Percentiles rank a stretch among this genome's conserved stretches.
These are phyloP conservation scores for Ophioderma brevispina DNA, from an alignment of 35 echinoderm and acorn worm species.

Conservation along the genomic window DNA sequence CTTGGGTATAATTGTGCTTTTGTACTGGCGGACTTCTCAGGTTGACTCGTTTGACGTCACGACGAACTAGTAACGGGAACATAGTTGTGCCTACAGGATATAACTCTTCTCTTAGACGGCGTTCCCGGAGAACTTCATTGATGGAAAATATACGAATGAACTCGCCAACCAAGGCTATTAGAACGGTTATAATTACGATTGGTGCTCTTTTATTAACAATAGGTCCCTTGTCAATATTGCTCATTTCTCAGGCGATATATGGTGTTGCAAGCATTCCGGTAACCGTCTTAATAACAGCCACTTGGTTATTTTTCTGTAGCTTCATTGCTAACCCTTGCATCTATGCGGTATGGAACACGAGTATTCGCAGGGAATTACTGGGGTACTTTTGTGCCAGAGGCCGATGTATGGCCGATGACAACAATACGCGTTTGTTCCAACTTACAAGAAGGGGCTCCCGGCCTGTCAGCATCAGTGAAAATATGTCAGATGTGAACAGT, in stretches of 20 bases:
- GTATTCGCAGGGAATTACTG: neutral
- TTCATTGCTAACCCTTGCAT: neutral
- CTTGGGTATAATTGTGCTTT: neutral
- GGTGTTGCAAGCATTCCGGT: neutral
- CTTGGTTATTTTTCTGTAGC: neutral
- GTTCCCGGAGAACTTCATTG: neutral
- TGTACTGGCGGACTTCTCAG: neutral
- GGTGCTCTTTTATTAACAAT: neutral
- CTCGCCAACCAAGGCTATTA: neutral
- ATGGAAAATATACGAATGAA: neutral
- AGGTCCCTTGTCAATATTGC: neutral
- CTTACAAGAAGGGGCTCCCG: neutral
- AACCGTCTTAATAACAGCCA: neutral
- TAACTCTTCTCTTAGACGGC: neutral
- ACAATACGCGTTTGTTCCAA: neutral
- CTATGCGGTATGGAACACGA: neutral
- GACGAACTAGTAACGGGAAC: neutral
- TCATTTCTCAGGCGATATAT: neutral
- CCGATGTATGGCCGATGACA: neutral
- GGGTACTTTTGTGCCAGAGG: neutral
- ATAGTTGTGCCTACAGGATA: neutral
- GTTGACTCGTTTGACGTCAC: neutral
- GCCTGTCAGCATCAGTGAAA: neutral
- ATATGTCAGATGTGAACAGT: neutral
- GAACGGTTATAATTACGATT: neutral